Base-by-base conservation (phyloP, 2,797 vertebrate genomes). In the Crenichthys baileyi region DNA sequence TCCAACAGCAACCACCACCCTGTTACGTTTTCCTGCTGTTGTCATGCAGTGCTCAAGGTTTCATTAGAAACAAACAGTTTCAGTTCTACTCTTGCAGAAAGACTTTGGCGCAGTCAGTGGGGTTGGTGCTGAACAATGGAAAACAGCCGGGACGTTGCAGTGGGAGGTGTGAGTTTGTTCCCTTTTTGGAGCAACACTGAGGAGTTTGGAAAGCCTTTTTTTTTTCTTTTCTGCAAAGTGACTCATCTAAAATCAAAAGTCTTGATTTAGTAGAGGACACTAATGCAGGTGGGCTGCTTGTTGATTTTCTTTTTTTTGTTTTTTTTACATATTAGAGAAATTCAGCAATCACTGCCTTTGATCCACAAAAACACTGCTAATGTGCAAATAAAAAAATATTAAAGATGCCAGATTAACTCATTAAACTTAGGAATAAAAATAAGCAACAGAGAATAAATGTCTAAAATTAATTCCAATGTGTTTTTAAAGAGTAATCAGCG, bases 111-210 rank as follows among this genome's bases (percentile, higher is more conserved):
- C 75, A 82, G 85, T 79, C 81, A 20, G 79, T 46, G 61, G 85
- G 75, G 77, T 72, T 72, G 70, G 68, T 82, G 50, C 31, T 18
- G 72, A 83, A 85, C 84, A 78, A 84, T 86, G 67, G 67, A 61
- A 82, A 74, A 16, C 81, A 80, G 75, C 72, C 75, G 41, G 77
- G 81, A 83, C 76, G 11, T 82, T 79, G 36, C 46, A 51, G 89
- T 87, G 82, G 92, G 89, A 83, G 89, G 86, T 87, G 84, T 78
- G 88, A 89, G 77, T 48, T 73, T 76, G 78, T 76, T 89, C 65
- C 44, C 85, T 81, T 70, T 70, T 83, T 53, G 80, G 76, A 80
- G 77, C 53, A 65, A 68, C 51, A 72, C 79, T 77, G 65, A 73
- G 70, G 76, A 86, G 80, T 83, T 84, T 75, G 50, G 73, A 75